These are phyloP conservation scores for Myzus persicae DNA, from an alignment of 1,140 invertebrate species.

Conservation along the genomic window DNA sequence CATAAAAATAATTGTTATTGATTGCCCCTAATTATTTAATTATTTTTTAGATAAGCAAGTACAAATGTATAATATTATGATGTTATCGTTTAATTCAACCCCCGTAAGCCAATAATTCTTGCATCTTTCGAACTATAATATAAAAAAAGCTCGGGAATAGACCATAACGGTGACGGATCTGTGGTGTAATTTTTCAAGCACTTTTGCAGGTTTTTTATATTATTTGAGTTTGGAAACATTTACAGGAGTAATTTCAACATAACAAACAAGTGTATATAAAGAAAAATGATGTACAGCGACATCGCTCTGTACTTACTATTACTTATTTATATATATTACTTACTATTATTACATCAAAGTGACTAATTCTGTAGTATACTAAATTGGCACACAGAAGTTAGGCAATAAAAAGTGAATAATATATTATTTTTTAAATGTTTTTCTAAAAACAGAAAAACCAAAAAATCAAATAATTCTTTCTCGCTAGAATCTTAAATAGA, in stretches of 20 bases:
- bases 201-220: not conserved
- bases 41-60: not conserved
- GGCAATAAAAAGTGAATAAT: not conserved
- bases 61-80: not conserved
- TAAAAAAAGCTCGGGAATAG: not conserved
- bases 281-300: not conserved
- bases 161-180: not conserved
- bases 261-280: not conserved
- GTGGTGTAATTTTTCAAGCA: not conserved
- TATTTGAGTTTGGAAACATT: not conserved
- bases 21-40: not conserved
- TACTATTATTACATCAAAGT: not conserved
- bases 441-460: not conserved
- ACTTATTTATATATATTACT: too few species aligned
- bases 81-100: not conserved
- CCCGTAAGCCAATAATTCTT: not conserved
- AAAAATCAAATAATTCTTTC: not conserved
- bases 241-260: not conserved
- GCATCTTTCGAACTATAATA: not conserved
- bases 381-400: not conserved
- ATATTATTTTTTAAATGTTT: not conserved
- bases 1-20: not conserved
- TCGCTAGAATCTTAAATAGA: not conserved
- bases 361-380: not conserved
- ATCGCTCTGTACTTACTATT: too few species aligned